Evolutionary conservation across 2,797 vertebrate species (phyloP).

Genomic region (Galagoides demidoff): DNA sequence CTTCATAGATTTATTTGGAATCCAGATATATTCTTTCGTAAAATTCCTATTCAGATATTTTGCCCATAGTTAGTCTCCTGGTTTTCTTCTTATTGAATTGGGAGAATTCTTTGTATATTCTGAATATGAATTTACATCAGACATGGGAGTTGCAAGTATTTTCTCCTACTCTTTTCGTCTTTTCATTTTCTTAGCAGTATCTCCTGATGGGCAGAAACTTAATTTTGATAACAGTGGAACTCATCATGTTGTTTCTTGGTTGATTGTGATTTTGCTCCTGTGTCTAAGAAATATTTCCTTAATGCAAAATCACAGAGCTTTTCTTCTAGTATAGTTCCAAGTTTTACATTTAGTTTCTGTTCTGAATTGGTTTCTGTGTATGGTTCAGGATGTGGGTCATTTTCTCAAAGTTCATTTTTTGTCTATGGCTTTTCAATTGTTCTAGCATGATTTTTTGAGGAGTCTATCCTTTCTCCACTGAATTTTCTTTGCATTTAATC

Average conservation of each 20-base stretch:
- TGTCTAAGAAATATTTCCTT: constrained; percentile 40
- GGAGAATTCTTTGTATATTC: not conserved
- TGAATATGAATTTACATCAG: not conserved
- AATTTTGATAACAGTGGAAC: not conserved
- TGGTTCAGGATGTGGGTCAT: not conserved
- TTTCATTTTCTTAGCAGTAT: not conserved
- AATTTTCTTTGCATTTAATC: not conserved
- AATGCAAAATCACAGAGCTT: not conserved
- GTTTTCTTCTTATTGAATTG: not conserved
- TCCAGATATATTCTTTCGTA: not conserved
- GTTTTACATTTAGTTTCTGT: not conserved
- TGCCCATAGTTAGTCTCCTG: not conserved
- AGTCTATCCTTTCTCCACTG: not conserved
- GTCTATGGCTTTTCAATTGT: not conserved
- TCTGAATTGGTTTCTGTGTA: constrained; percentile 39
- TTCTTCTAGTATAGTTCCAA: not conserved
- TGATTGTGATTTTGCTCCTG: not conserved
- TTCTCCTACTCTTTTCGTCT: not conserved
- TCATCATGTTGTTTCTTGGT: not conserved
- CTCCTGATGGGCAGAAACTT: not conserved
- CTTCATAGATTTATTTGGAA: not conserved
- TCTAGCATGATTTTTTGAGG: not conserved
- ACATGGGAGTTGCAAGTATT: not conserved
- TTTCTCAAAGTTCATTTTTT: constrained; percentile 30
- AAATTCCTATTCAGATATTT: constrained; percentile 21